A percentile compares a stretch with the other conserved stretches of the same genome.
phyloP scores from a whole-genome alignment of 1,140 invertebrate genomes.

The Drosophila aff. region DNA sequence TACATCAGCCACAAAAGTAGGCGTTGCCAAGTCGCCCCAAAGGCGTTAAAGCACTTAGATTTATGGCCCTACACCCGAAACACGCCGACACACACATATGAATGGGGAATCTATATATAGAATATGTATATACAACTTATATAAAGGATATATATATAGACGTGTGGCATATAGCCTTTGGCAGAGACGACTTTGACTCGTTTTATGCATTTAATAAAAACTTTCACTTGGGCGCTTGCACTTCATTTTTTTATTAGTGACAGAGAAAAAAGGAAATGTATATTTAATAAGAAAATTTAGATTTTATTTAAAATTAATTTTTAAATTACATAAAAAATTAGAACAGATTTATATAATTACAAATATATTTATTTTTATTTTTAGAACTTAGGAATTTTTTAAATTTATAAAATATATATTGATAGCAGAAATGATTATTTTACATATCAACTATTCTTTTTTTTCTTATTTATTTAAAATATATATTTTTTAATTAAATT shows the following conservation, averaged over 20 bases:
- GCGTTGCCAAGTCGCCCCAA: slow-evolving; percentile 70
- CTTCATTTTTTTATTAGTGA: slow-evolving; percentile 28
- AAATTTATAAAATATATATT: no score
- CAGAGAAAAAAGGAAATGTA: background rate
- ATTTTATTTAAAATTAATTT: background rate
- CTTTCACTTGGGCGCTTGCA: slow-evolving; percentile 71
- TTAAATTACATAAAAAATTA: background rate
- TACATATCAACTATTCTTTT: no score
- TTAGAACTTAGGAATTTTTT: no score
- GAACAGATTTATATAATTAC: background rate
- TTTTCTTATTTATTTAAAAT: no score
- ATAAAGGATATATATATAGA: slow-evolving; percentile 6
- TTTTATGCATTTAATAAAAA: slow-evolving; percentile 82
- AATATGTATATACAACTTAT: slow-evolving; percentile 3
- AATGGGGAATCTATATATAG: background rate
- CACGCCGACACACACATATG: slow-evolving; percentile 41
- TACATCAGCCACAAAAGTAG: slow-evolving; percentile 75
- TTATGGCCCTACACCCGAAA: slow-evolving; percentile 63
- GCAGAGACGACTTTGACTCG: slow-evolving; percentile 64
- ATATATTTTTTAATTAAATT: no score
- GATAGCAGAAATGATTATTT: no score
- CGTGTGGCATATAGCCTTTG: slow-evolving; percentile 47
- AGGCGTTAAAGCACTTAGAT: slow-evolving; percentile 83
- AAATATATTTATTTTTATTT: background rate
- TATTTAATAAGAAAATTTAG: background rate